Base-by-base conservation (phyloP, 1,140 invertebrate genomes). In the Atta texana region DNA sequence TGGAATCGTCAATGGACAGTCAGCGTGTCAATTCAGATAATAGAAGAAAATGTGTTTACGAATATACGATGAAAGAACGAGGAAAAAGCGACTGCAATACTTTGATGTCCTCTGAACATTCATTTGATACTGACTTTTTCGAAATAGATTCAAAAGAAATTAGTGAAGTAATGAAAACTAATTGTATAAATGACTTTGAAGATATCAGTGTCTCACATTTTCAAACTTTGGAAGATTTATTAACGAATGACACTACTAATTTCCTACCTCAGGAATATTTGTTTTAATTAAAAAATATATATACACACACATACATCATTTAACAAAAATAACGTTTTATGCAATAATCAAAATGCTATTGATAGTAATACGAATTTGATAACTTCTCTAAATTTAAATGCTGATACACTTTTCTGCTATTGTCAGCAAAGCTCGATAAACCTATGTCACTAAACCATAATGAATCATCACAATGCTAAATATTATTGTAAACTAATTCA, bases 151-250 rank as follows among this genome's bases (percentile, higher is more conserved):
- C 80, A 31, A 82, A 59, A 21, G 68, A 82, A 31, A 68, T 78
- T 28, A 66, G 4, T 34, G 63, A 89, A 24, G 34, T 49, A 28
- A 69, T 69, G 21, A 84, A 84, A 49, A 66, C 66, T 34, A 24
- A 63, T 64, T 59, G 44, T 49, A 18, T 89, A 18, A 77, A 88
- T 18, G 89, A 90, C 12, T 91, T 89, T 61, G 91, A 92, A 66
- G 90, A 92, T 75, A 89, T 90, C 16, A 76, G 72, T 75, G 89
- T 88, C 18, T 74, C 85, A 21, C 84, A 92, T 12, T 49, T 24
- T 44, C n/a, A 87, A 51, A 84, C 87, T 51, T 86, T 91, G 49
- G 85, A 75, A 21, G 12, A 75, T 66, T 85, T 77, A 24, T 24
- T 86, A 21, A 76, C 89, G 24, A 86, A 84, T 6, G 76, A 81